Evolutionary conservation across 2,888 invertebrate genomes (phyloP).

Genomic region (Agrochola lychnidis): DNA sequence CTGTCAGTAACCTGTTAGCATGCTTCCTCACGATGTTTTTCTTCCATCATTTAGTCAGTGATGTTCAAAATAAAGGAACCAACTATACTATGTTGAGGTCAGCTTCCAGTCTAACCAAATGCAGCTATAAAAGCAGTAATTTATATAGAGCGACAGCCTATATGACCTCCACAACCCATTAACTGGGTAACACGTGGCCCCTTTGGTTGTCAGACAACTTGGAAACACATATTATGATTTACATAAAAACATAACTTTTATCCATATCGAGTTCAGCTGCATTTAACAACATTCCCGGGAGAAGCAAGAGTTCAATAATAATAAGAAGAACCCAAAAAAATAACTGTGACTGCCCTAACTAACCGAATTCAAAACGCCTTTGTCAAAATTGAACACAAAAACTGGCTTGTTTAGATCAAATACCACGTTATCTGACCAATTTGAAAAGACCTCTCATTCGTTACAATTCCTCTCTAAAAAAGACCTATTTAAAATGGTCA

Average conservation of each 20-base stretch:
- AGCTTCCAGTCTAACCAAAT: not conserved
- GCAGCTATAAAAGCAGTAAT: not conserved
- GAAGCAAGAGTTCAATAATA: conserved; percentile 49
- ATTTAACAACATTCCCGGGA: conserved; percentile 32
- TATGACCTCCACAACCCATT: not conserved
- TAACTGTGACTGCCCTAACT: conserved; percentile 62
- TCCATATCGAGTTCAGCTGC: conserved; percentile 14
- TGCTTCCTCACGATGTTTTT: not conserved
- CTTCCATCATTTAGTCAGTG: not conserved
- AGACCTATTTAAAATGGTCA: conserved; percentile 12
- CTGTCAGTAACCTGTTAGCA: not conserved
- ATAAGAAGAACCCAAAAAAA: conserved; percentile 49
- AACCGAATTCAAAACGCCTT: conserved; percentile 67
- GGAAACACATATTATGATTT: not conserved
- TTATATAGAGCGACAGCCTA: not conserved
- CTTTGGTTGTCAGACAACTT: not conserved
- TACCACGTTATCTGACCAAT: conserved; percentile 25
- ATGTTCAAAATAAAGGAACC: no score
- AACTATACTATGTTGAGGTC: not conserved
- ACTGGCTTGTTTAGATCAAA: conserved; percentile 39
- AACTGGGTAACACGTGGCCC: no score
- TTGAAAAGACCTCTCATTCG: conserved; percentile 25
- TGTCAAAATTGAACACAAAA: conserved; percentile 63
- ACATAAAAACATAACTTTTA: conserved; percentile 1
- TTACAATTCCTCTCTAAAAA: conserved; percentile 28